These are phyloP conservation scores for Eulemur rufifrons DNA, from an alignment of 2,113 vertebrate species.

Conservation along the genomic window DNA sequence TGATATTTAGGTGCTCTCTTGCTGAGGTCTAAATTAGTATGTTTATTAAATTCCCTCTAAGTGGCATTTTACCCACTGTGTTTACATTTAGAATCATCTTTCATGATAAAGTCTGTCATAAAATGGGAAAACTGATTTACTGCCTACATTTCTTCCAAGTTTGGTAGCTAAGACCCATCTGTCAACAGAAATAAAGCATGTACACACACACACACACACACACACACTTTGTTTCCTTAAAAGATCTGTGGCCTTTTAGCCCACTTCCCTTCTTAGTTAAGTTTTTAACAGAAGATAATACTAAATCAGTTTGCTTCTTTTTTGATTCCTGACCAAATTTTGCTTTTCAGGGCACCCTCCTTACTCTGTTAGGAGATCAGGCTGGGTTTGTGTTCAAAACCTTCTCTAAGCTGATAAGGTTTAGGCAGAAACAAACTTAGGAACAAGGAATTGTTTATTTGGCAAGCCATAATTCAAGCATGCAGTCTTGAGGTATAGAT, in stretches of 20 bases:
- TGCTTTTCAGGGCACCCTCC: constrained; percentile 28
- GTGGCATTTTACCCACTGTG: constrained; percentile 58
- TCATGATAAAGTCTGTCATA: constrained; percentile 65
- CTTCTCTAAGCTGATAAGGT: neutral
- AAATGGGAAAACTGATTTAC: constrained; percentile 68
- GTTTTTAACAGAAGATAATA: constrained; percentile 32
- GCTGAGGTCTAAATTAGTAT: constrained; percentile 73
- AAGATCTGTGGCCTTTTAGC: neutral
- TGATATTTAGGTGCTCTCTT: constrained; percentile 68
- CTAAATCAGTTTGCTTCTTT: constrained; percentile 42
- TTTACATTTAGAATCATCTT: constrained; percentile 71
- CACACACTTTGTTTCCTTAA: neutral
- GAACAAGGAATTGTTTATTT: constrained; percentile 61
- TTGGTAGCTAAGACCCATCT: constrained; percentile 62
- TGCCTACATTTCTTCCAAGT: constrained; percentile 45
- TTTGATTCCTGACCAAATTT: constrained; percentile 15
- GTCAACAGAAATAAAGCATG: neutral
- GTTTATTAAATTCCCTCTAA: constrained; percentile 74
- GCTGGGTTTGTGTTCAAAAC: constrained; percentile 53
- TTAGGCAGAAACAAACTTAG: constrained; percentile 56
- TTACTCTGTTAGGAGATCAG: constrained; percentile 43
- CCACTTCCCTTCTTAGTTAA: neutral
- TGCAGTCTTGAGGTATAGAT: constrained; percentile 49
- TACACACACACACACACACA: fast-evolving
- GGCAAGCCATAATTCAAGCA: constrained; percentile 26